Evolutionary conservation across 2,888 invertebrate species (phyloP), one percentile per base, ranked within the genome.

Genomic region (Branchipolynoe longqiensis): DNA sequence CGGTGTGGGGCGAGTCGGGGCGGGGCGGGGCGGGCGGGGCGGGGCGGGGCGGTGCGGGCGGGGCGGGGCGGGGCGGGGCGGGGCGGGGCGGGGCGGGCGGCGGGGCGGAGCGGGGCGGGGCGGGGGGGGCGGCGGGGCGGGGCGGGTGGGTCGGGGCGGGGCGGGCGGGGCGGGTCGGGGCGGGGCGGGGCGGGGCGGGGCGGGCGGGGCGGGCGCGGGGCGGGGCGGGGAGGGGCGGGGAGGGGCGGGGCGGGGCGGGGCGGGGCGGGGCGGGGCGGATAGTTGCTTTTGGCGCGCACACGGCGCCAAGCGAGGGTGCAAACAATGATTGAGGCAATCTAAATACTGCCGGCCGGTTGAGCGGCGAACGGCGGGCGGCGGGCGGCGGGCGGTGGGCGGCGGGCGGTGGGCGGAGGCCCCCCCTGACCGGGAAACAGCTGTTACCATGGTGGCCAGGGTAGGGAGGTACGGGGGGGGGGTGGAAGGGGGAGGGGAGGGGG

Each of bases 281-380:
- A 48, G 48, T 78, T 78, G 41, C 78, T 48, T 78, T 78, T 78
- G 31, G 25, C 28, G 18, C 28, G 31, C 48, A 78, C 78, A 78
- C 78, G 78, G 41, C 54, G 78, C 48, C 18, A 48, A 48, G 25
- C 18, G 28, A 48, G 48, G 28, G 78, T 41, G 48, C 28, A 78
- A 78, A 78, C 78, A 78, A 18, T 33, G 69, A 69, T 69, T 69
- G 33, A 38, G 69, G 25, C 69, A 69, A 69, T 69, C 69, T 69
- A 69, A 69, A 69, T 36, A 69, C 69, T 33, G 14, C n/a, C n/a
- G n/a, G n/a, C n/a, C n/a, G n/a, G n/a, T n/a, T n/a, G n/a, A n/a
- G n/a, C n/a, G n/a, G n/a, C n/a, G n/a, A n/a, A n/a, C n/a, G n/a
- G n/a, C n/a, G n/a, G n/a, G n/a, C n/a, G n/a, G n/a, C n/a, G n/a